Evolutionary conservation across 2,888 invertebrate species (phyloP).

Genomic region (Endomychus coccineus): DNA sequence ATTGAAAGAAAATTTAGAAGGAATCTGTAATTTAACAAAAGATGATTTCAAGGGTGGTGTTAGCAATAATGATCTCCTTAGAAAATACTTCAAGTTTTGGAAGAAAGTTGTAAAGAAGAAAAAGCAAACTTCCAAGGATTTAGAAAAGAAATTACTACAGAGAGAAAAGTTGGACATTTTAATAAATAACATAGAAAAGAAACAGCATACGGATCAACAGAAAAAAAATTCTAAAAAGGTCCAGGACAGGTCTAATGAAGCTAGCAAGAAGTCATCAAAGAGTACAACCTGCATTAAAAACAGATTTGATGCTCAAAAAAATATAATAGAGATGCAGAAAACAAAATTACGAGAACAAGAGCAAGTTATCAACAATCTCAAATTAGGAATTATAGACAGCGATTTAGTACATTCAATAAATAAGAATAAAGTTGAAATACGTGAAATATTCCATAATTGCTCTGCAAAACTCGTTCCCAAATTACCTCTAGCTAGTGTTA

Average conservation of each 20-base stretch:
- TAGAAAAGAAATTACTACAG: constrained; percentile 18
- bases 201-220: constrained; percentile 6
- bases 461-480: constrained; percentile 42
- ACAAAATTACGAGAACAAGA: constrained; percentile 64
- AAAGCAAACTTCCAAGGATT: constrained; percentile 17
- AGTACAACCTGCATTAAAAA: constrained; percentile 21
- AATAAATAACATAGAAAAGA: constrained; percentile 27
- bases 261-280: constrained; percentile 9
- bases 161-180: constrained; percentile 32
- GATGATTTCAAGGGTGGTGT: not conserved
- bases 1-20: not conserved
- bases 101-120: constrained; percentile 18
- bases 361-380: constrained; percentile 64
- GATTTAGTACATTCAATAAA: constrained; percentile 55
- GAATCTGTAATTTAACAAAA: not conserved
- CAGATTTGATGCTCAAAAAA: constrained; percentile 61
- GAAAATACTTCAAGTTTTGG: constrained; percentile 29
- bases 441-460: constrained; percentile 42
- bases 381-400: constrained; percentile 60
- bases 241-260: too few relatives aligned
- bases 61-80: constrained; percentile 4
- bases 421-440: constrained; percentile 51
- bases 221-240: too few relatives aligned
- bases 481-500: constrained; percentile 43
- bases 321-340: constrained; percentile 65